phyloP scores from a whole-genome alignment of 2,797 vertebrate genomes.

The Syngnathus rostellatus region DNA sequence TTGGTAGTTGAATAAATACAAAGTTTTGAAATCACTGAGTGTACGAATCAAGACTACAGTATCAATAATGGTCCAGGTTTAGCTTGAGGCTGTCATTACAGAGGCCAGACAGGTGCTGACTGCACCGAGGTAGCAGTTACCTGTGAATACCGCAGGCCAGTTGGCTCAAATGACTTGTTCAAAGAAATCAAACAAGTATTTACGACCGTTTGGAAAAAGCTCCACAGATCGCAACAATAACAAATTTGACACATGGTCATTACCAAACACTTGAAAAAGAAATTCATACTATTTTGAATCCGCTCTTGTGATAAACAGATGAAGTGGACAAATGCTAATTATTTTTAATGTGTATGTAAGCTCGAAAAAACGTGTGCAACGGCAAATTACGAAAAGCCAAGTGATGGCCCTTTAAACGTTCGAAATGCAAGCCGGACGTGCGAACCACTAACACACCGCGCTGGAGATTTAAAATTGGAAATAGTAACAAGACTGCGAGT shows the following conservation, averaged over 20 bases:
- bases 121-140: neutral
- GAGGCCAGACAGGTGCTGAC: conserved; percentile 2
- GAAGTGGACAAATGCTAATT: neutral
- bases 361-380: neutral
- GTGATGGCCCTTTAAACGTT: no score
- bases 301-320: neutral
- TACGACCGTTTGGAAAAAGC: neutral
- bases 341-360: neutral
- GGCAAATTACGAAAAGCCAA: no score
- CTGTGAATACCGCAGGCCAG: conserved; percentile 2
- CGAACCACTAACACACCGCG: neutral
- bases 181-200: neutral
- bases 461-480: neutral
- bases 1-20: no score
- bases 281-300: neutral
- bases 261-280: neutral
- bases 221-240: conserved; percentile 13
- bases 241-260: neutral
- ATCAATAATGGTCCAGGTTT: no score
- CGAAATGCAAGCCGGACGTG: neutral
- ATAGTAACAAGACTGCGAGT: neutral
- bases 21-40: no score
- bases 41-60: no score
- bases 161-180: neutral
- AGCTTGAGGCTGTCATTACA: neutral